Base-by-base conservation (phyloP, 2,113 vertebrate genomes). In the Dunckerocampus dactyliophorus region DNA sequence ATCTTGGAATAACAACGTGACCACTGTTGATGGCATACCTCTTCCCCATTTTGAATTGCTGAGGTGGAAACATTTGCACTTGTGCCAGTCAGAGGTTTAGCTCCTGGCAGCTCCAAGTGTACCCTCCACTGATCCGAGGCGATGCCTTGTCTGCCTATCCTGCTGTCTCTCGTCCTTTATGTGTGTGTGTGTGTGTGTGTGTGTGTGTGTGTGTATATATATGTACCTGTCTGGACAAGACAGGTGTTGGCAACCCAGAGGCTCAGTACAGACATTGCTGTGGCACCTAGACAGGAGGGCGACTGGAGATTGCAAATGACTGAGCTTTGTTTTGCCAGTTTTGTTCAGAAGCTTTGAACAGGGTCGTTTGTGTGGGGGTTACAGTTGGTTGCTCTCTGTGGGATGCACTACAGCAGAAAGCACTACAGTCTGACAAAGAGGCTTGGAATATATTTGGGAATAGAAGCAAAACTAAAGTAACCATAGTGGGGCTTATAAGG, bases 81-180 rank as follows among this genome's bases (percentile, higher is more conserved):
- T 60, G 77, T 73, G 74, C 34, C 63, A 75, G 69, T 75, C 75
- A 28, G 34, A 71, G 80, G 60, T 81, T 81, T 77, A 74, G 75
- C 67, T 72, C 28, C 74, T 80, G 81, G 80, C 75, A 79, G 80
- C 80, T 60, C 63, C 19, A 9, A 58, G 79, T 28, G 47, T 53
- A 65, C 63, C 75, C 82, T 83, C 75, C 77, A 71, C 72, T 87
- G 79, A 87, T 80, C 82, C 74, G 65, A 62, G 43, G 69, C 66
- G 37, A 55, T 70, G 71, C 64, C 53, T 15, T 72, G 72, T 62
- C 74, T 81, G 65, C 65, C 63, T 67, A 64, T 60, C 72, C 79
- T 79, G 72, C 75, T 76, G 73, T 82, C 71, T 72, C 64, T 76
- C 77, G 60, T 81, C 67, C 75, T 70, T 79, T 63, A 67, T 76